Percentiles rank a stretch among this genome's conserved stretches.
phyloP scores from a whole-genome alignment of 2,113 vertebrate genomes.

The Antigone vipio region DNA sequence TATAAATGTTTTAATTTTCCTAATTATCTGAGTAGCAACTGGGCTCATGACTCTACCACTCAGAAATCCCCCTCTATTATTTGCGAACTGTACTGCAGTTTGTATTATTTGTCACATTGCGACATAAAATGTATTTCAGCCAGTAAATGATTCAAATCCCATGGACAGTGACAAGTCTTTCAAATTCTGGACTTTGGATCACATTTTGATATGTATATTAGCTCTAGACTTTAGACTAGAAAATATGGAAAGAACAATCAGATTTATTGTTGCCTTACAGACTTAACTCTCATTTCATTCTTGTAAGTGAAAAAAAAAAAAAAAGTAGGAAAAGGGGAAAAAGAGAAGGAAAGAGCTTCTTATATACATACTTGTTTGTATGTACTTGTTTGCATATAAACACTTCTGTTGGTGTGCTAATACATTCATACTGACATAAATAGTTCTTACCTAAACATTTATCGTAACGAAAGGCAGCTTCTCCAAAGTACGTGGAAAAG shows the following conservation, averaged over 20 bases:
- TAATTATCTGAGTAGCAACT: not conserved
- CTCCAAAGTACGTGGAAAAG: not conserved
- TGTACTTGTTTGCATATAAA: not conserved
- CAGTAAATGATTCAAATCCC: not conserved
- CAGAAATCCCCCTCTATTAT: not conserved
- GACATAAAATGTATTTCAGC: not conserved
- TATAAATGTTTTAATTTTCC: not conserved
- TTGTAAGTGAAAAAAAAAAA: not conserved
- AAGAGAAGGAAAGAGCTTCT: not conserved
- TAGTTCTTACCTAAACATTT: not conserved
- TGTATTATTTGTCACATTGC: not conserved
- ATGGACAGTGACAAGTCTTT: not conserved
- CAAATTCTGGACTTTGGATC: not conserved
- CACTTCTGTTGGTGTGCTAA: not conserved
- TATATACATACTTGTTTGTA: not conserved
- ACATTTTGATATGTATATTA: not conserved
- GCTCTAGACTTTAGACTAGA: not conserved
- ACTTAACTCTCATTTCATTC: not conserved
- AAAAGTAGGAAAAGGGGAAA: not conserved
- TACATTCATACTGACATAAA: not conserved
- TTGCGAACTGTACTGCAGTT: not conserved
- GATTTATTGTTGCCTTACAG: not conserved
- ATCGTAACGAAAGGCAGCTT: not conserved
- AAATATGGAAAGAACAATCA: not conserved
- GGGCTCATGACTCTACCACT: not conserved